Evolutionary conservation across 2,888 invertebrate genomes (phyloP), one percentile per base, ranked within the genome.

Genomic region (Pammene aurita): DNA sequence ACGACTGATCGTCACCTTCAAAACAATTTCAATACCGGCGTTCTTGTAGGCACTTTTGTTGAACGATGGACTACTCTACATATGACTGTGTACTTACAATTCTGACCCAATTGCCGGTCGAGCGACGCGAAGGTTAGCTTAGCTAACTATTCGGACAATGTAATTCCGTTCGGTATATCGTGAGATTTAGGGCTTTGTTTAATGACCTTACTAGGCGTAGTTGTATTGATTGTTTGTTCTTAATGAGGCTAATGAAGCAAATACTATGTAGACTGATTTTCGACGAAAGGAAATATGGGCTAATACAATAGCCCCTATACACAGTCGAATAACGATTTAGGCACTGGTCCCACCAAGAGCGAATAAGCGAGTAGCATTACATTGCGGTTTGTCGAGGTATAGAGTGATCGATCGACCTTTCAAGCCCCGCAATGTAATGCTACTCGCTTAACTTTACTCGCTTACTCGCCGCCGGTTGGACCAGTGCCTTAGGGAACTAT

Each of bases 31-130:
- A 38, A 9, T 38, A 2, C 5, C 1, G 4, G 26, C 26, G 26
- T 26, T 26, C 26, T 26, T 26, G 26, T 26, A 26, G 26, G 26
- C 1, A 9, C 38, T 1, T 38, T 38, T 38, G 38, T 38, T 38
- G 6, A 6, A 38, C 11, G 50, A 18, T 26, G 18, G 26, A 26
- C 11, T 26, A 26, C 18, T 26, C 2, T 10, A 26, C 5, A 50
- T n/a, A n/a, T 10, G 18, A 50, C 26, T 26, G 6, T 6, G 18
- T 18, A 11, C n/a, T n/a, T n/a, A n/a, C 18, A 50, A 11, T 48
- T 26, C 5, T 13, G 50, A 72, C 76, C 78, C 61, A 77, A 46
- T 58, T 58, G 26, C 14, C 73, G 70, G 62, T 69, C 69, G 66
- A 70, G 52, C 44, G 35, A 50, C 56, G 62, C 66, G 67, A 50